Conservation (phyloP, 2,113 vertebrate species). For the Dicaeum eximium region DNA sequence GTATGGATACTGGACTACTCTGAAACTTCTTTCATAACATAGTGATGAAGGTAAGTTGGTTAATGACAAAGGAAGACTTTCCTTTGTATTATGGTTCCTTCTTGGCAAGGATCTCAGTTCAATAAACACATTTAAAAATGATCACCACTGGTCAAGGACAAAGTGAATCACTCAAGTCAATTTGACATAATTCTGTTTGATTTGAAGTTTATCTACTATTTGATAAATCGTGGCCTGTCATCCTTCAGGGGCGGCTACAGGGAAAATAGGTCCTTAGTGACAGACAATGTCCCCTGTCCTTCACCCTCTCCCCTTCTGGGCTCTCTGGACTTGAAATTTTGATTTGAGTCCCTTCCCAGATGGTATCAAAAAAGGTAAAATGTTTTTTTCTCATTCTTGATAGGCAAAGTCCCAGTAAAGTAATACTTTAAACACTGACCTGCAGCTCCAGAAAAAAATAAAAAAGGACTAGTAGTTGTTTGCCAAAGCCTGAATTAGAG, state of each 20-base stretch:
- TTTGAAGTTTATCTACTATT: not conserved
- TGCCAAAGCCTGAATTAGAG: conserved; percentile 73
- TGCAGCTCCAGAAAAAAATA: conserved; percentile 34
- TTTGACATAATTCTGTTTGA: not conserved
- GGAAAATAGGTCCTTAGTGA: not conserved
- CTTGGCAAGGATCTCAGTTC: not conserved
- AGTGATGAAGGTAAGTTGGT: not conserved
- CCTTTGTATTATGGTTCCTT: not conserved
- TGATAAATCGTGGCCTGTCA: not conserved
- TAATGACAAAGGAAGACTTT: not conserved
- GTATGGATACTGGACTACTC: not conserved
- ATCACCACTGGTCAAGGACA: not conserved
- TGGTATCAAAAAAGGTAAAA: not conserved
- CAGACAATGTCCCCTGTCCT: not conserved
- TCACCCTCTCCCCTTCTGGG: not conserved
- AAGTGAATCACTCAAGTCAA: not conserved
- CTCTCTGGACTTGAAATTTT: not conserved
- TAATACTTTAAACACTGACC: conserved; percentile 25
- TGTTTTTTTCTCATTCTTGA: not conserved
- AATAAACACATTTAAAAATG: not conserved
- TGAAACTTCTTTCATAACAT: not conserved
- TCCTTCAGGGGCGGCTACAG: not conserved
- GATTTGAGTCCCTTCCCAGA: not conserved
- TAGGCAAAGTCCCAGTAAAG: conserved; percentile 33
- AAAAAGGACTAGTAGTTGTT: conserved; percentile 59